phyloP scores from a whole-genome alignment of 2,888 invertebrate species.

The Hipparchia sbordonii region DNA sequence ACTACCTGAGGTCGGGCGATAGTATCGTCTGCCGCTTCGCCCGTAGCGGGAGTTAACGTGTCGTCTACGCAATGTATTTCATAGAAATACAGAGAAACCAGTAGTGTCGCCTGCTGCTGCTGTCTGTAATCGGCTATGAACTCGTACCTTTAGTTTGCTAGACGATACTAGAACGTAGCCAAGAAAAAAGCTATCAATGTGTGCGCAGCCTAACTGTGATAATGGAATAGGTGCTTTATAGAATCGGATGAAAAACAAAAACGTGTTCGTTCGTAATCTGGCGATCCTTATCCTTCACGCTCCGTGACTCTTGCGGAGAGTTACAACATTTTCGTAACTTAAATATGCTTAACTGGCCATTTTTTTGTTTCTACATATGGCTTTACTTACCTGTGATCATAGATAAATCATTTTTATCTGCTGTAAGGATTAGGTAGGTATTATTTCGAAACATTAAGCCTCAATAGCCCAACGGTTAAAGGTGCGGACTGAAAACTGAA shows the following conservation, averaged over 20 bases:
- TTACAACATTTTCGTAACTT: constrained; percentile 31
- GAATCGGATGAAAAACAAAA: constrained; percentile 38
- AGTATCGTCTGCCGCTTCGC: no score
- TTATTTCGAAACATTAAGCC: neutral
- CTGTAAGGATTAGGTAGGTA: neutral
- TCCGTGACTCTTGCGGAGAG: constrained; percentile 26
- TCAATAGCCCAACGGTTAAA: no score
- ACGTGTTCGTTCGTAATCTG: constrained; percentile 34
- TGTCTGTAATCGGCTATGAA: no score
- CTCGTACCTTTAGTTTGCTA: no score
- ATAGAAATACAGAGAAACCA: no score
- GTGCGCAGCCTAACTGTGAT: constrained; percentile 3
- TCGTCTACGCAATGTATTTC: no score
- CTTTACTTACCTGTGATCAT: neutral
- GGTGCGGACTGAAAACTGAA: no score
- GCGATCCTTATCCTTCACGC: constrained; percentile 39
- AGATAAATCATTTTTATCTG: neutral
- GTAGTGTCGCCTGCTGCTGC: no score
- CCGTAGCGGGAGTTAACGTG: no score
- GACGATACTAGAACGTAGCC: no score
- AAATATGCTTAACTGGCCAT: constrained; percentile 11
- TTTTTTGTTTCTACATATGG: constrained; percentile 12
- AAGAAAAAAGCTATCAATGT: no score
- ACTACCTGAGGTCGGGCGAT: no score
- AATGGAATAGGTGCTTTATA: constrained; percentile 35